A percentile compares a stretch with the other conserved stretches of the same genome.
Evolutionary conservation across 2,797 vertebrate genomes (phyloP).

Genomic region (Cottoperca gobio): DNA sequence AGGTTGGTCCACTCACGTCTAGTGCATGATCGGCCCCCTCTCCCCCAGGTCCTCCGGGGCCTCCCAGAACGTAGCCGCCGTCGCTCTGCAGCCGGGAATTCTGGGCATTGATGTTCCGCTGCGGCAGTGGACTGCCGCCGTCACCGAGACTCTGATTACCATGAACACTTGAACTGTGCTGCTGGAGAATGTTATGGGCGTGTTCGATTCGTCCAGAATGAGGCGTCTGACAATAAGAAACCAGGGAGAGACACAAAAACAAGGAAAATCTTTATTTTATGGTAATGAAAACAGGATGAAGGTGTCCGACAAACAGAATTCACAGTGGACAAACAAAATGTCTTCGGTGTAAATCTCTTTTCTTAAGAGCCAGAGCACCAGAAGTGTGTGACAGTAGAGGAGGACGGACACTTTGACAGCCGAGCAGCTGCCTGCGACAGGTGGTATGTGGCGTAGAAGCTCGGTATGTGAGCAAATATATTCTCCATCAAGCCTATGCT

Average conservation of each 20-base stretch:
- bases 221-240: slow-evolving; percentile 74
- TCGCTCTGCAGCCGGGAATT: slow-evolving; percentile 82
- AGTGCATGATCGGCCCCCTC: slow-evolving; percentile 91
- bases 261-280: background rate
- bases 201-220: slow-evolving; percentile 87
- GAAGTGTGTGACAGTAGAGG: slow-evolving; percentile 49
- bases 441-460: background rate
- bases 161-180: slow-evolving; percentile 82
- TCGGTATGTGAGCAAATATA: background rate
- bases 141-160: slow-evolving; percentile 78
- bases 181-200: slow-evolving; percentile 84
- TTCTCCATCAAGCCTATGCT: slow-evolving; percentile 24
- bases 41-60: slow-evolving; percentile 67
- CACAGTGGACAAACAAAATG: background rate
- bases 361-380: slow-evolving; percentile 28
- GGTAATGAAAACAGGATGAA: background rate
- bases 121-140: slow-evolving; percentile 87
- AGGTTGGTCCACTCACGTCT: slow-evolving; percentile 87
- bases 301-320: background rate
- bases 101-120: slow-evolving; percentile 81
- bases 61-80: slow-evolving; percentile 78
- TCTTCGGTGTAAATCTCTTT: background rate
- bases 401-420: background rate
- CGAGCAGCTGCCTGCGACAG: slow-evolving; percentile 72
- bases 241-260: slow-evolving; percentile 4